Percentiles rank a stretch among this genome's conserved stretches.
phyloP scores from a whole-genome alignment of 2,113 vertebrate genomes.

The Silurus asotus region DNA sequence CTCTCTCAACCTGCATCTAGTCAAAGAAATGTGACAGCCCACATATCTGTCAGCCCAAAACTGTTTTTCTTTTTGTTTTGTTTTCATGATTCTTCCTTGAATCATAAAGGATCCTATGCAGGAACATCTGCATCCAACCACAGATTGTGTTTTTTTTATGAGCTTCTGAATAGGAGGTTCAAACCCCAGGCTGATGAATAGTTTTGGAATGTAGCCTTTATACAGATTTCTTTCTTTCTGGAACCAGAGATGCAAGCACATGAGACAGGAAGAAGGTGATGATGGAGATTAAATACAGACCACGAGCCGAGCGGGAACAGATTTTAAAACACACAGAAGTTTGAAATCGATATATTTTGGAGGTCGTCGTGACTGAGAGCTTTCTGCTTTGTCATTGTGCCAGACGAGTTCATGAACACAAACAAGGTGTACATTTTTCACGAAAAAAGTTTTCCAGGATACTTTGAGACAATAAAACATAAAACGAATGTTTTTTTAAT shows the following conservation, averaged over 20 bases:
- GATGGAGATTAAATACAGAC: background rate
- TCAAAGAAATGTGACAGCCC: slow-evolving; percentile 65
- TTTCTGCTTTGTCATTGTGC: background rate
- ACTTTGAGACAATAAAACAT: slow-evolving; percentile 8
- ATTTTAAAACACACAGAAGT: background rate
- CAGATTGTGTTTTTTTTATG: slow-evolving; percentile 1
- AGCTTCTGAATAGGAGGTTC: slow-evolving; percentile 21
- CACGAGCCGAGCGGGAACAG: background rate
- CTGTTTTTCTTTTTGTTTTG: slow-evolving; percentile 58
- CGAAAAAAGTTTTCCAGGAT: background rate
- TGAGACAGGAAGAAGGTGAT: slow-evolving; percentile 2
- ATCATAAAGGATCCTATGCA: slow-evolving; percentile 56
- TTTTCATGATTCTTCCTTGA: slow-evolving; percentile 63
- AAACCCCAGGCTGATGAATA: background rate
- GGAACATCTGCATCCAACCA: slow-evolving; percentile 17
- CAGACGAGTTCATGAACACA: background rate
- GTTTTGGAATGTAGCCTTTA: slow-evolving; percentile 39
- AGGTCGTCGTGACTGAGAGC: background rate
- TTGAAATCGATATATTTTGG: background rate
- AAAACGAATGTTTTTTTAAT: slow-evolving; percentile 1
- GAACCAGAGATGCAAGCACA: background rate
- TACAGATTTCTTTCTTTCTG: slow-evolving; percentile 3
- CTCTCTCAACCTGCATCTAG: slow-evolving; percentile 61
- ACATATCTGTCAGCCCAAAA: slow-evolving; percentile 51
- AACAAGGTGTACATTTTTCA: background rate